Evolutionary conservation across 2,888 invertebrate species (phyloP).

Genomic region (Glaucopsyche alexis): DNA sequence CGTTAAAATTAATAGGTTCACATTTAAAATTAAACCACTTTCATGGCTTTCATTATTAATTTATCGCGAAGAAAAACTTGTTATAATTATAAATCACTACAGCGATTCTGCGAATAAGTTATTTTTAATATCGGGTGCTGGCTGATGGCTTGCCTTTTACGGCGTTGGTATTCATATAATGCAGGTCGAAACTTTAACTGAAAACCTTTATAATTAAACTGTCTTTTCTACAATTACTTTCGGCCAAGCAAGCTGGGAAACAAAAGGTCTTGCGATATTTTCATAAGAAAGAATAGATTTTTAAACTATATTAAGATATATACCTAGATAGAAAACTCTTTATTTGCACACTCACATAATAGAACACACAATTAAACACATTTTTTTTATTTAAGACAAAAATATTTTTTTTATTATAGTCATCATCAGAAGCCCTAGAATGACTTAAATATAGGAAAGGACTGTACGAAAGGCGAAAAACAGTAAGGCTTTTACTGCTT

Average conservation of each 20-base stretch:
- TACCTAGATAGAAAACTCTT: too few relatives aligned
- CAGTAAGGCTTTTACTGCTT: too few relatives aligned
- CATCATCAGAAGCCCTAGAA: too few relatives aligned
- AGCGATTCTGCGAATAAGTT: background rate
- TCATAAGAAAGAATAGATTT: too few relatives aligned
- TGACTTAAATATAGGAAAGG: too few relatives aligned
- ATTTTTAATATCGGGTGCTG: constrained; percentile 7
- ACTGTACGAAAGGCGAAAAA: too few relatives aligned
- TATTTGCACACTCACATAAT: too few relatives aligned
- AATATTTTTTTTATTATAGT: too few relatives aligned
- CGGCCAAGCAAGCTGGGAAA: background rate
- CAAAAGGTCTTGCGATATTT: background rate
- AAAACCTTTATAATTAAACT: constrained; percentile 30
- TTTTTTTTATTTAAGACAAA: too few relatives aligned
- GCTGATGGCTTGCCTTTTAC: constrained; percentile 1
- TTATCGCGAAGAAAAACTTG: background rate
- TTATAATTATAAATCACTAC: background rate
- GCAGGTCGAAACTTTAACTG: constrained; percentile 34
- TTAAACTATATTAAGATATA: too few relatives aligned
- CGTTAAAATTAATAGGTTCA: background rate
- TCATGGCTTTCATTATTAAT: constrained; percentile 6
- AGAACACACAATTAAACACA: too few relatives aligned
- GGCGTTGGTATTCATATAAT: background rate
- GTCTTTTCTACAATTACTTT: background rate
- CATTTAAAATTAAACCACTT: background rate